Evolutionary conservation across 2,113 vertebrate genomes (phyloP).

Genomic region (Menura novaehollandiae): DNA sequence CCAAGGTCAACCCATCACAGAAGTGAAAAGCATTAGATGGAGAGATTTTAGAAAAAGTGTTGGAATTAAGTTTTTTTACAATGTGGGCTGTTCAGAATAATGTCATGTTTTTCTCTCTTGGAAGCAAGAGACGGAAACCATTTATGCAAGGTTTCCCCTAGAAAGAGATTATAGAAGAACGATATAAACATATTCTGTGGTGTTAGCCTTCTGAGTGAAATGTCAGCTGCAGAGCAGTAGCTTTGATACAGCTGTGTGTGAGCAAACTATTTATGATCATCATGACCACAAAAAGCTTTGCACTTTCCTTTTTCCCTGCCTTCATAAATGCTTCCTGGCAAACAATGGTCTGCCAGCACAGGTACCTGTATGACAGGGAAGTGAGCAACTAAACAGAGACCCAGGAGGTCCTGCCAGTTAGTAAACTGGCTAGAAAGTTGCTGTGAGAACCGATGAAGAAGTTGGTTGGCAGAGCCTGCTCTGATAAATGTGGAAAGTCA

Average conservation of each 20-base stretch:
- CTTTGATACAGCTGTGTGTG: neutral
- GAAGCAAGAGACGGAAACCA: neutral
- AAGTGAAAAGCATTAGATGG: neutral
- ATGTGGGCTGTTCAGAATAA: neutral
- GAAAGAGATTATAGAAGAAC: neutral
- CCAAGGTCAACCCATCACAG: neutral
- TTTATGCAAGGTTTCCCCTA: neutral
- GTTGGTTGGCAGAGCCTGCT: neutral
- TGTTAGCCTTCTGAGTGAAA: neutral
- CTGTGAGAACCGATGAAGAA: neutral
- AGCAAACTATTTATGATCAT: neutral
- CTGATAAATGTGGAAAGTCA: neutral
- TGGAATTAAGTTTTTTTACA: neutral
- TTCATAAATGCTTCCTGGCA: neutral
- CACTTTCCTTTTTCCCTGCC: neutral
- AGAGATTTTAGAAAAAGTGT: neutral
- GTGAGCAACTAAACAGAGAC: neutral
- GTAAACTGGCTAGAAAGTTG: neutral
- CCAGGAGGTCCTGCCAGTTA: neutral
- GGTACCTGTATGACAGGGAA: neutral
- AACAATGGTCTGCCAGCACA: neutral
- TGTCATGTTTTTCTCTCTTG: neutral
- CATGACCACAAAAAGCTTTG: neutral
- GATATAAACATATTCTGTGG: neutral
- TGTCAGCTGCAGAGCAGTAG: neutral